phyloP scores from a whole-genome alignment of 2,113 vertebrate species.

The Ia io region DNA sequence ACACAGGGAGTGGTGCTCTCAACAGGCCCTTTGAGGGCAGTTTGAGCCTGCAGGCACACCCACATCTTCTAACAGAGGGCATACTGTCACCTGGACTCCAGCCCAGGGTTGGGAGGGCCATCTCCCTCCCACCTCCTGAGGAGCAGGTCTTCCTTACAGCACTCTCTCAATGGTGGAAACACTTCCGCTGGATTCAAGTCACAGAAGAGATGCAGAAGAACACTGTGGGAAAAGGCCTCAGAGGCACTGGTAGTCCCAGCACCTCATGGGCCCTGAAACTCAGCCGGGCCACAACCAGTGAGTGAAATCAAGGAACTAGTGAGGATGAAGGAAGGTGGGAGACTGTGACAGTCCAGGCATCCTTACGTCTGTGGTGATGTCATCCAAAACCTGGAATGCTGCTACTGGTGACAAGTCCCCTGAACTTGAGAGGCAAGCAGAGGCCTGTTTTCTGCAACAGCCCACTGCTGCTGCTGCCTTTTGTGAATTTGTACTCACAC shows the following conservation, averaged over 20 bases:
- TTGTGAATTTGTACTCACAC: rapidly evolving
- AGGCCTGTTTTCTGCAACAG: background rate
- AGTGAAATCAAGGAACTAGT: background rate
- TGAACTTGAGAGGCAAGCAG: background rate
- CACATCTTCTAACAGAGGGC: background rate
- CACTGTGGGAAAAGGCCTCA: background rate
- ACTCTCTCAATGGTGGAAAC: background rate
- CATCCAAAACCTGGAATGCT: too few species aligned
- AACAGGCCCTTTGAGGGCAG: background rate
- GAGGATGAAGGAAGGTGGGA: too few species aligned
- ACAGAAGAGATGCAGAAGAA: background rate
- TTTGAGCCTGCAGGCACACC: background rate
- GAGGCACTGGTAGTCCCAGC: background rate
- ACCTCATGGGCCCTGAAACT: background rate
- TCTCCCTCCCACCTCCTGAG: background rate
- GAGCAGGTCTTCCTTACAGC: background rate
- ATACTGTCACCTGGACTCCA: background rate
- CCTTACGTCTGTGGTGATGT: too few species aligned
- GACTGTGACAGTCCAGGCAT: rapidly evolving
- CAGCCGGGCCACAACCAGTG: rapidly evolving
- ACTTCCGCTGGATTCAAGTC: background rate
- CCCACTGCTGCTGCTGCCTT: background rate
- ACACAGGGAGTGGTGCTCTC: rapidly evolving
- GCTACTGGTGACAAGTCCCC: background rate
- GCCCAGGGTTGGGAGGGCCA: too few species aligned